Evolutionary conservation across 2,113 vertebrate genomes (phyloP), one percentile per base, ranked within the genome.

Genomic region (Serilophus lunatus): DNA sequence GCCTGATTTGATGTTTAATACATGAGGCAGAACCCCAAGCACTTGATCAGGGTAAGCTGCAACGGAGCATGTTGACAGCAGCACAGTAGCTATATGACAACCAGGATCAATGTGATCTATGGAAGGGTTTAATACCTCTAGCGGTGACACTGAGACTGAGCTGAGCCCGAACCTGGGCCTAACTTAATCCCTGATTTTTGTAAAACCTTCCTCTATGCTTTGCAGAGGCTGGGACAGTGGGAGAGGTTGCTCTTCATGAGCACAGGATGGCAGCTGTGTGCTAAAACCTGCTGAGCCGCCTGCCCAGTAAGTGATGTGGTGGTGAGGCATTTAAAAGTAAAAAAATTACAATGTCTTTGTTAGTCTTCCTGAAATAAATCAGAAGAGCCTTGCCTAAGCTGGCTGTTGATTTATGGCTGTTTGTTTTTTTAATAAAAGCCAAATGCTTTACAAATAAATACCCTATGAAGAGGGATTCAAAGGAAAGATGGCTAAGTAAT

Each of bases 1-100:
- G 6, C 20, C 11, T 31, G 56, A 29, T 42, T 54, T 92, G 82
- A 78, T 81, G 47, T 82, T 92, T 84, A 65, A 78, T 66, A 31
- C 81, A 63, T 40, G 45, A 95, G 85, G 84, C 82, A 92, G 84
- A 96, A 71, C 69, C 80, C 79, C 75, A 4, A 82, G 60, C 68
- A 44, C 91, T 72, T 50, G 65, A 60, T 86, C 49, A 61, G 60
- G 40, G 83, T 61, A 50, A 53, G 59, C 76, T 9, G 5, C 78
- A 79, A 10, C 0, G 2, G 72, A 88, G 83, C 63, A 54, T 3
- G 11, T 7, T 89, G 93, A 93, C 68, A 86, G 71, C 83, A 38
- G 7, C 75, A 6, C 81, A 5, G 75, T 2, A 19, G n/a, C 75
- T 74, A 82, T 70, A 38, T 26, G 19, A 95, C 79, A 74, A 23